These are phyloP conservation scores for Trachelipus rathkii DNA, from an alignment of 1,140 invertebrate species.

Conservation along the genomic window DNA sequence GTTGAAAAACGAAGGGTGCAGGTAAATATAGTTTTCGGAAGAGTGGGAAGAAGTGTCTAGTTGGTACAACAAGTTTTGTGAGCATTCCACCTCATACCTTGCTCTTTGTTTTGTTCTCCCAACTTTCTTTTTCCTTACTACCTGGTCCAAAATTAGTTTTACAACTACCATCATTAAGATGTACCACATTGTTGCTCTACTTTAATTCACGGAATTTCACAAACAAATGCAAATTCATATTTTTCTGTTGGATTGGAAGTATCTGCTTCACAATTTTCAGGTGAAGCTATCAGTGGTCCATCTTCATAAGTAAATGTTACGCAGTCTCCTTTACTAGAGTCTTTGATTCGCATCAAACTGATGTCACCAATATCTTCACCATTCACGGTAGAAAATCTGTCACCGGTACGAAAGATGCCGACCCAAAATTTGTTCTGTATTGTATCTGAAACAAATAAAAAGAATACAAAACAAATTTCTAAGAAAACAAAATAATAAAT, in stretches of 20 bases:
- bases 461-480: no score
- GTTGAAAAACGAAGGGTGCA: no score
- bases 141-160: no score
- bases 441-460: not conserved
- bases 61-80: no score
- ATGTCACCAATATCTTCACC: not conserved
- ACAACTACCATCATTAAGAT: no score
- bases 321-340: not conserved
- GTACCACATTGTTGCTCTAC: no score
- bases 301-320: not conserved
- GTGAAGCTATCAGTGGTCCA: not conserved
- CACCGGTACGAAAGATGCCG: not conserved
- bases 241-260: not conserved
- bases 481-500: no score
- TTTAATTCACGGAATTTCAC: not conserved
- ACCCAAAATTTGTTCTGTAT: constrained; percentile 1
- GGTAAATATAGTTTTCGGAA: no score
- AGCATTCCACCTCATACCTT: no score
- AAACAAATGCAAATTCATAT: not conserved
- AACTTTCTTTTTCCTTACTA: no score
- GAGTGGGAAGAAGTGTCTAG: no score
- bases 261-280: not conserved
- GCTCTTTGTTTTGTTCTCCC: no score
- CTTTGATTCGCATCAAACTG: not conserved
- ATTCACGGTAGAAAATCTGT: not conserved